Base-by-base conservation (phyloP, 2,888 invertebrate species). In the Flexamia atlantica region DNA sequence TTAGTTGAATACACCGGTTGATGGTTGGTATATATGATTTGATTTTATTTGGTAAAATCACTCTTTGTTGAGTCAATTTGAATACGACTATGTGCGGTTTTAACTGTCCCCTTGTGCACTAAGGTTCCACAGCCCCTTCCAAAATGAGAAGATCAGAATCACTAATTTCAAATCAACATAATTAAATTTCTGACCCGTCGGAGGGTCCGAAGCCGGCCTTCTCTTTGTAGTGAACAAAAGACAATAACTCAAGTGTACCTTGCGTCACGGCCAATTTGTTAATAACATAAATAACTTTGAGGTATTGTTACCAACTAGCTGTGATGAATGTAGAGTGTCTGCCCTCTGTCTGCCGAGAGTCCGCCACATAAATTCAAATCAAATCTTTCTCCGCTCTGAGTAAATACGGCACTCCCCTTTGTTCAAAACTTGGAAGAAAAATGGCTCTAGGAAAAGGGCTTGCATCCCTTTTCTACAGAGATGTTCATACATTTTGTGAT, bases 321-420 rank as follows among this genome's bases (percentile, higher is more conserved):
- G 79, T 79, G 79, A 79, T 79, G 36, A 23, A 57, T 79, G 57
- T 25, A 1, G 50, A 17, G 32, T 57, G 32, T 57, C 50, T 36
- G 32, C 57, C 20, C 57, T 30, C 79, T 79, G 30, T 42, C 74
- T 74, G 74, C 5, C 1, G 53, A 30, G 57, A 23, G n/a, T 28
- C 79, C 79, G 79, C 25, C 79, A 32, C 79, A 79, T 79, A 79
- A 79, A 79, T 79, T 79, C 79, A 79, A 79, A 79, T 79, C 79
- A 79, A 79, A 79, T 79, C 79, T 79, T 57, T 79, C 79, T 50
- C 53, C n/a, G n/a, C 79, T n/a, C 79, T 32, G 57, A 20, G 79
- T 36, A 79, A 79, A 79, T 79, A 79, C 53, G 57, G 14, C 57
- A 30, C 79, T 57, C 32, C 72, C 40, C 40, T 40, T 72, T 64